These are phyloP conservation scores for Bugula neritina DNA, from an alignment of 2,888 invertebrate species.

Conservation along the genomic window DNA sequence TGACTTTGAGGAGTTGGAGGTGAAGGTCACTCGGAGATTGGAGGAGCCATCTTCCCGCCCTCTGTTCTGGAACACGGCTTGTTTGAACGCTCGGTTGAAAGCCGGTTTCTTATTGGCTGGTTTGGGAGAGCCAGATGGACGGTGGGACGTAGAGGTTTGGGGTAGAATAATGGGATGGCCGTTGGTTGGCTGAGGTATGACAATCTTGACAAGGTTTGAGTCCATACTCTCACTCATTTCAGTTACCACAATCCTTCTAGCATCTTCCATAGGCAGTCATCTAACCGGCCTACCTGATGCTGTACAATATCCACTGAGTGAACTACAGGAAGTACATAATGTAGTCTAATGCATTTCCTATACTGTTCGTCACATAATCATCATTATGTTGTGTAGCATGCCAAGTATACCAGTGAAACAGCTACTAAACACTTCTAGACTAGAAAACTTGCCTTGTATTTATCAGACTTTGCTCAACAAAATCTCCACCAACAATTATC, in stretches of 20 bases:
- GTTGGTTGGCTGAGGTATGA: background rate
- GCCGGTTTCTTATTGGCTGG: background rate
- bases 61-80: slow-evolving; percentile 14
- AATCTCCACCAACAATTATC: no score
- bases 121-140: background rate
- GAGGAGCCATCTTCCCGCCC: slow-evolving; percentile 11
- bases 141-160: background rate
- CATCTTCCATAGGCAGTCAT: background rate
- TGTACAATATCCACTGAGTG: no score
- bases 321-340: no score
- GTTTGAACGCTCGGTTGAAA: slow-evolving; percentile 15
- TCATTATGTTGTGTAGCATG: no score
- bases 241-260: background rate
- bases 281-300: no score
- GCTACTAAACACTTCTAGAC: no score
- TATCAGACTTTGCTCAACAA: no score
- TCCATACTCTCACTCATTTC: background rate
- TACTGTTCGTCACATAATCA: no score
- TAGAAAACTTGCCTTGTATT: no score
- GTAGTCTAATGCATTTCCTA: no score
- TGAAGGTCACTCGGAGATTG: slow-evolving; percentile 11
- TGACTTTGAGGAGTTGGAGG: background rate
- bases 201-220: background rate
- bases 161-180: background rate
- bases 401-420: no score